phyloP scores from a whole-genome alignment of 2,113 vertebrate genomes.

The Hypanus sabinus region DNA sequence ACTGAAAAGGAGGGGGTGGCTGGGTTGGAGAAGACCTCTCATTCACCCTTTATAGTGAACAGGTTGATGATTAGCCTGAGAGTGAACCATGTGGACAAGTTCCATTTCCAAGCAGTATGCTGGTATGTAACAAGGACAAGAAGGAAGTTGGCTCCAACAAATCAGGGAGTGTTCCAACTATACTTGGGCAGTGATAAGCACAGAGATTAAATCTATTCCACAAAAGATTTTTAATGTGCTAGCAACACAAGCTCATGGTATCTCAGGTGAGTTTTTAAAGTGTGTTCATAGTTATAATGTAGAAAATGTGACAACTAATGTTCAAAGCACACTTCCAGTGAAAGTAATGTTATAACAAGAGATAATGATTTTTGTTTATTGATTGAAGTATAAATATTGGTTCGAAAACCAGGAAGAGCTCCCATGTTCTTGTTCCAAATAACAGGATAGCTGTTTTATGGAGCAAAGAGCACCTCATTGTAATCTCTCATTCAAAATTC shows the following conservation, averaged over 20 bases:
- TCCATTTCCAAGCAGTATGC: neutral
- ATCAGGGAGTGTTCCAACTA: neutral
- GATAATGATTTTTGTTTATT: neutral
- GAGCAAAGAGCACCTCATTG: neutral
- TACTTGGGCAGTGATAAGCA: neutral
- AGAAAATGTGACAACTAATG: neutral
- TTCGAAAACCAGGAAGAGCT: neutral
- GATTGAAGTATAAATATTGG: neutral
- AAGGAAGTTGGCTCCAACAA: constrained; percentile 15
- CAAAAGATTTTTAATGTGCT: neutral
- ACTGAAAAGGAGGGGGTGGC: no score
- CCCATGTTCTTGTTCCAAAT: neutral
- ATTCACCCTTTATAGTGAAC: neutral
- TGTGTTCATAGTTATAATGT: neutral
- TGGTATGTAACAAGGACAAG: neutral
- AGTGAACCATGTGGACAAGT: neutral
- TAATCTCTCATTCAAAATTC: neutral
- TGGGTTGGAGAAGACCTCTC: no score
- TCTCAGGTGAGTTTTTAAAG: neutral
- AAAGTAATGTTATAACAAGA: neutral
- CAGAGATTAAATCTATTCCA: neutral
- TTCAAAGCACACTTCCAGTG: neutral
- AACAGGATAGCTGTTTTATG: neutral
- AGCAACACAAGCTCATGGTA: neutral
- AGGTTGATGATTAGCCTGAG: neutral